phyloP scores from a whole-genome alignment of 2,797 vertebrate species.

The Aplochiton taeniatus region DNA sequence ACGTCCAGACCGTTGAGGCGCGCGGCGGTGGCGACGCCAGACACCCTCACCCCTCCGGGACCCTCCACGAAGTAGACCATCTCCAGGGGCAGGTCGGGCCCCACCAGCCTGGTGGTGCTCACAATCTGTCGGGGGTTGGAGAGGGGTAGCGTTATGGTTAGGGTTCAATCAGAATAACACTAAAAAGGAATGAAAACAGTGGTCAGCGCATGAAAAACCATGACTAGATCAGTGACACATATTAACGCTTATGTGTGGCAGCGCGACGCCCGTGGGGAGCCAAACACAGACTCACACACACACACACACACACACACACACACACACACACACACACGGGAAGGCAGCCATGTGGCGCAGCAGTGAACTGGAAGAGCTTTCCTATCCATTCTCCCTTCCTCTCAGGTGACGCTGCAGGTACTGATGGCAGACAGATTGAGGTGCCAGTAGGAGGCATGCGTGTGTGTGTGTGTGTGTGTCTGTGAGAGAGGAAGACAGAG shows the following conservation, averaged over 20 bases:
- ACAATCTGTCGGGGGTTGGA: slow-evolving; percentile 79
- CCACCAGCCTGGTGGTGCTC: slow-evolving; percentile 80
- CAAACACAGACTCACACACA: slow-evolving; percentile 6
- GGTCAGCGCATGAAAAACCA: no score
- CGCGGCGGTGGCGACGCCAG: slow-evolving; percentile 81
- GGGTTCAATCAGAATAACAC: no score
- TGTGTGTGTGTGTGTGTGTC: slow-evolving; percentile 5
- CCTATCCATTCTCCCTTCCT: slow-evolving; percentile 13
- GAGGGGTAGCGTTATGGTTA: neutral
- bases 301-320: slow-evolving; percentile 10
- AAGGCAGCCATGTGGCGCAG: neutral
- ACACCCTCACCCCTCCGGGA: slow-evolving; percentile 84
- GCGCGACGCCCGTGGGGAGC: neutral
- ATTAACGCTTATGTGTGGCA: no score
- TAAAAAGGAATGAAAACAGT: no score
- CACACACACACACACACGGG: neutral
- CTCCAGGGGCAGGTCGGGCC: slow-evolving; percentile 85
- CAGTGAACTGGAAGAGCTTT: no score
- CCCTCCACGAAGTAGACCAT: slow-evolving; percentile 95
- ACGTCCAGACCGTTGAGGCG: slow-evolving; percentile 91
- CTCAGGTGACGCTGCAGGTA: slow-evolving; percentile 37
- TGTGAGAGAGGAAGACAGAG: slow-evolving; percentile 1
- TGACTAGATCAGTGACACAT: no score
- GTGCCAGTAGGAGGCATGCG: neutral
- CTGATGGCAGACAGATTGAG: slow-evolving; percentile 28